phyloP scores from a whole-genome alignment of 2,888 invertebrate genomes.

The Drosophila cracens region DNA sequence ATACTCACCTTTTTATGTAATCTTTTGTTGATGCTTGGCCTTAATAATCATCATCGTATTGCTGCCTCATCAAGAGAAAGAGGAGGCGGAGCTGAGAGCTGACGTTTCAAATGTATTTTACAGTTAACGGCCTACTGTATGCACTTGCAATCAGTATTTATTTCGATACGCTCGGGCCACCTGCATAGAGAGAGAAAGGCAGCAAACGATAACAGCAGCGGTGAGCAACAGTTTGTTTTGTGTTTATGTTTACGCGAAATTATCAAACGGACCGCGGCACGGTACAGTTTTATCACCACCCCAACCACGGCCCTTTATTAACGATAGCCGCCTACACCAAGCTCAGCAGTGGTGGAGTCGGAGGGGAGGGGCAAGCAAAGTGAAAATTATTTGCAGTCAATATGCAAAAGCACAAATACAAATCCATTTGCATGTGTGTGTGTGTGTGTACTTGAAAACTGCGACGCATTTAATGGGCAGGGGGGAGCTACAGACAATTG shows the following conservation, averaged over 20 bases:
- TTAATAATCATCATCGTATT: constrained; percentile 23
- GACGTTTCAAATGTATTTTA: constrained; percentile 37
- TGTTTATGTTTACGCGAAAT: constrained; percentile 80
- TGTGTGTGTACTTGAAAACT: constrained; percentile 42
- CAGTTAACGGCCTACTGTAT: constrained; percentile 51
- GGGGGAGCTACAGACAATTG: constrained; percentile 34
- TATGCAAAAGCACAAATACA: constrained; percentile 62
- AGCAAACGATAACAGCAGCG: constrained; percentile 51
- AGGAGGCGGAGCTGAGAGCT: constrained; percentile 6
- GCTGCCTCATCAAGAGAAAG: constrained; percentile 48
- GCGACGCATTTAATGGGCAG: constrained; percentile 37
- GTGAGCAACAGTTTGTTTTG: constrained; percentile 75
- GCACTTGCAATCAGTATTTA: constrained; percentile 56
- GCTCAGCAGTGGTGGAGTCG: constrained; percentile 4
- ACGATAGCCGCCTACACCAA: constrained; percentile 23
- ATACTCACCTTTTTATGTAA: constrained; percentile 46
- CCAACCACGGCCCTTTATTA: constrained; percentile 40
- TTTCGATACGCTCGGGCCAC: constrained; percentile 55
- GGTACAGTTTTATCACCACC: constrained; percentile 67
- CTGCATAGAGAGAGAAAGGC: constrained; percentile 59
- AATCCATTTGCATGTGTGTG: constrained; percentile 1
- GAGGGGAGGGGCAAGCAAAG: constrained; percentile 61
- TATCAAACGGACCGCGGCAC: constrained; percentile 70
- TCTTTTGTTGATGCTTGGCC: constrained; percentile 5
- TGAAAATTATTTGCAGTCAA: constrained; percentile 77